Percentiles rank a stretch among this genome's conserved stretches.
Evolutionary conservation across 2,888 invertebrate species (phyloP).

Genomic region (Aphrophora alni): DNA sequence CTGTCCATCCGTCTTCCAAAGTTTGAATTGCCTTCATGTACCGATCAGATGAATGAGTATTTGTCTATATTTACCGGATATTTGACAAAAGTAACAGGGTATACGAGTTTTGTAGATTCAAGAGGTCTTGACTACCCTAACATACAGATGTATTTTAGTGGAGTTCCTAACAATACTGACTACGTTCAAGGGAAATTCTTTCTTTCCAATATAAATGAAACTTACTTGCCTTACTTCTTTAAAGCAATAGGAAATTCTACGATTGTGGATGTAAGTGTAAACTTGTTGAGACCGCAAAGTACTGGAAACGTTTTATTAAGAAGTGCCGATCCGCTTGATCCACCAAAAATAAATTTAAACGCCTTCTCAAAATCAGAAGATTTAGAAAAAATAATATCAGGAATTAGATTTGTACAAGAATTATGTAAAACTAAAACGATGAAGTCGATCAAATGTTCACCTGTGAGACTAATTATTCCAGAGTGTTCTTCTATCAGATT

Average conservation of each 20-base stretch:
- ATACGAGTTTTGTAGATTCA: neutral
- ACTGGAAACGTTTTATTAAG: slow-evolving; percentile 46
- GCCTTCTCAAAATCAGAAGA: neutral
- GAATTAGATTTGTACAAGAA: neutral
- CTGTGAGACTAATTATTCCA: neutral
- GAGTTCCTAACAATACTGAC: neutral
- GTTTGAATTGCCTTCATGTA: neutral
- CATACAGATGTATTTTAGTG: neutral
- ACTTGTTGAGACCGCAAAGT: slow-evolving; percentile 51
- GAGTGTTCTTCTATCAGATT: neutral
- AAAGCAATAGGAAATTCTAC: neutral
- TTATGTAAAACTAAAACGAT: neutral
- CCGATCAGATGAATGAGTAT: neutral
- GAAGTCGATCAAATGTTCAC: neutral
- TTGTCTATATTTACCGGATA: neutral
- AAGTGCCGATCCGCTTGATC: slow-evolving; percentile 45
- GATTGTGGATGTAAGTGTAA: neutral
- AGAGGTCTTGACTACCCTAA: neutral
- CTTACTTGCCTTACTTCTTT: neutral
- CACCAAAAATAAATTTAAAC: slow-evolving; percentile 46
- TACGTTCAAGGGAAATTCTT: neutral
- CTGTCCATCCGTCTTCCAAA: too few relatives aligned
- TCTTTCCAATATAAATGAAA: neutral
- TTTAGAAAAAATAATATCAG: neutral
- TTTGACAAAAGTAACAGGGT: neutral